phyloP scores from a whole-genome alignment of 2,113 vertebrate genomes.

The Strix uralensis region DNA sequence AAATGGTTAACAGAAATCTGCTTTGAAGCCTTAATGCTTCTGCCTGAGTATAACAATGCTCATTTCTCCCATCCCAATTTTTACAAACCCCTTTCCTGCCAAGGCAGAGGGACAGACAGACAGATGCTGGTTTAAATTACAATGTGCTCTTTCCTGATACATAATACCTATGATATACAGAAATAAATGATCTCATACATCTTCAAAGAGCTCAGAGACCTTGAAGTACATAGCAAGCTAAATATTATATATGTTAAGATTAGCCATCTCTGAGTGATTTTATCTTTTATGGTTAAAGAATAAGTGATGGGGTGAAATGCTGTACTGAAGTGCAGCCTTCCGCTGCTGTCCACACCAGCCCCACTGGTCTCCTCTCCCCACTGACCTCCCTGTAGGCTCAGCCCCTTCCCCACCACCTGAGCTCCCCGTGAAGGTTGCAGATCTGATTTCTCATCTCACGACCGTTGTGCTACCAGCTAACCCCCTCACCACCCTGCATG shows the following conservation, averaged over 20 bases:
- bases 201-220: not conserved
- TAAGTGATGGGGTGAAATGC: not conserved
- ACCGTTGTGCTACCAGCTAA: rapidly evolving
- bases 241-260: not conserved
- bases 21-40: not conserved
- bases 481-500: rapidly evolving
- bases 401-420: not conserved
- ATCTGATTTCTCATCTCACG: not conserved
- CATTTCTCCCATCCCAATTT: not conserved
- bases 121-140: not conserved
- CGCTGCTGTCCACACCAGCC: not conserved
- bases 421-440: not conserved
- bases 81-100: not conserved
- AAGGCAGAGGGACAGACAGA: not conserved
- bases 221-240: not conserved
- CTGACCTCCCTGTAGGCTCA: not conserved
- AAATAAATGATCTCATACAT: not conserved
- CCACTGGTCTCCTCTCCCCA: too few relatives aligned
- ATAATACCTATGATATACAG: not conserved
- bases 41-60: not conserved
- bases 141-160: not conserved
- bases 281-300: not conserved
- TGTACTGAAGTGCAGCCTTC: not conserved
- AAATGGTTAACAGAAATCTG: not conserved
- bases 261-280: not conserved